Evolutionary conservation across 2,888 invertebrate genomes (phyloP), one percentile per base, ranked within the genome.

Genomic region (Tetragonisca angustula): DNA sequence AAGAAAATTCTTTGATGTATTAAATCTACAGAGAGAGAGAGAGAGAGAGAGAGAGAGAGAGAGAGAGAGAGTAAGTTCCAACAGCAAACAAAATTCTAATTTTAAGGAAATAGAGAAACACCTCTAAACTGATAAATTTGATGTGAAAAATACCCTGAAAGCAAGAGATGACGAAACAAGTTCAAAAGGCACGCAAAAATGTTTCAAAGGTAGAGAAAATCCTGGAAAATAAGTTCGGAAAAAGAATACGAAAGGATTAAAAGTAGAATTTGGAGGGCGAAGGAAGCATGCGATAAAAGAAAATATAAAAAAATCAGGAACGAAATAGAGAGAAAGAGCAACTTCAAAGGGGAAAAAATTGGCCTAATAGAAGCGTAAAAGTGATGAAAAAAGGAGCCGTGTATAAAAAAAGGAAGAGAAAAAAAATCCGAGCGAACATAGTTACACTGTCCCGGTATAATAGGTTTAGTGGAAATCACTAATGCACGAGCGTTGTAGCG

Each of bases 401-500:
- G 50, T 64, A 43, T 43, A 13, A 27, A 32, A 32, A 21, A 32
- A 17, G 1, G 21, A 21, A 19, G 54, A 21, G 3, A 56, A 56
- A 56, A 56, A n/a, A 13, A 21, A 11, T 43, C 9, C 1, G 1
- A 43, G 36, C 17, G 17, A 27, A 32, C 32, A 32, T 32, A 64
- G 21, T 32, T 32, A 13, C 32, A 21, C 32, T 32, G 27, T 19
- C 21, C 62, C 11, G 0, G 32, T 19, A 32, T 64, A 32, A 64
- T 32, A 64, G 13, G 32, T 32, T 64, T 32, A 64, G n/a, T 56
- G n/a, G 62, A 64, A 32, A 64, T 64, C 32, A 64, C 62, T 64
- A 64, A 64, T 64, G 62, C 21, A 32, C 5, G 32, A 32, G 13
- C 21, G 62, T 32, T 64, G 21, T 21, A 64, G 19, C 2, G 21